Evolutionary conservation across 2,113 vertebrate genomes (phyloP), one percentile per base, ranked within the genome.

Genomic region (Lampris incognitus): DNA sequence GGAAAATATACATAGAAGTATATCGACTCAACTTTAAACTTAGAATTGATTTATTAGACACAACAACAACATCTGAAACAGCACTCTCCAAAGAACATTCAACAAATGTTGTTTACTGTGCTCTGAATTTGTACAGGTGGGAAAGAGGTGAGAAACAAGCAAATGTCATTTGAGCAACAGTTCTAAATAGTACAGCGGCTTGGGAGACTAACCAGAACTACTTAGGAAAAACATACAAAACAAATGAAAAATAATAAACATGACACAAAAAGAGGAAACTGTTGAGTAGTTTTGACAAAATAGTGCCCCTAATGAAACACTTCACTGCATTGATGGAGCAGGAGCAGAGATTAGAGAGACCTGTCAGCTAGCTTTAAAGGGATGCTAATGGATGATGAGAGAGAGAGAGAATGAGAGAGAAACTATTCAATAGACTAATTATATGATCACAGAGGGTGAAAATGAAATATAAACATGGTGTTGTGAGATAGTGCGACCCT

Each of bases 41-140:
- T 60, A 73, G 68, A 66, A 72, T 79, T 83, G 80, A 78, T 60
- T 82, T 78, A 76, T 79, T 75, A 91, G 74, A 83, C 79, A 91
- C 87, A 87, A 84, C 62, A 86, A 79, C 71, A 74, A 86, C 84
- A 77, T 76, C 77, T 81, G 73, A 84, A 90, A 88, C 85, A 84
- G 38, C 76, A 90, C 84, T 71, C 2, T 65, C 87, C 76, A 87
- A 60, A 80, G 40, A 83, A 82, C 74, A 66, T 6, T 78, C 69
- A 79, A 72, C 55, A 10, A 56, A 65, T 78, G 36, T 81, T 66
- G 8, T 78, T 77, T 77, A 70, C 37, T 74, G 9, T 73, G 48
- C 72, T 82, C 60, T 74, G 54, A 82, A 69, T 63, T 40, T 44
- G 8, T 11, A 64, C 6, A 65, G 65, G 67, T 67, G 57, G 74